A percentile compares a stretch with the other conserved stretches of the same genome.
Evolutionary conservation across 1,140 invertebrate species (phyloP).

Genomic region (Druon quercuslanigerum): DNA sequence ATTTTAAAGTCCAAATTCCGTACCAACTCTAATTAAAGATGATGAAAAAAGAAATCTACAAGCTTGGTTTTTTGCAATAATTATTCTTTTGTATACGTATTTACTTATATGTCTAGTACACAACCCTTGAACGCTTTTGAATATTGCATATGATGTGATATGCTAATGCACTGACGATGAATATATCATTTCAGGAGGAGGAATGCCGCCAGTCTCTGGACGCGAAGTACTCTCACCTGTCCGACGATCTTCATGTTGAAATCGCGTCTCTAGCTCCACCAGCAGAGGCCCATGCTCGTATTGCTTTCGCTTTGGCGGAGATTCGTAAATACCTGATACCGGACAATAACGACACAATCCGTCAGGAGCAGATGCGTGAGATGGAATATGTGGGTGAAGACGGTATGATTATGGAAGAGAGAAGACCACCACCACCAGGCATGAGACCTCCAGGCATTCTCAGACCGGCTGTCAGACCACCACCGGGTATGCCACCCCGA

Average conservation of each 20-base stretch:
- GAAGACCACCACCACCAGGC: conserved; percentile 51
- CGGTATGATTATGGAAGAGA: conserved; percentile 41
- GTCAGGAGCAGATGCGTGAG: conserved; percentile 86
- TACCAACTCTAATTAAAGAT: no score
- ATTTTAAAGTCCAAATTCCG: no score
- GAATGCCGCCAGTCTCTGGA: conserved; percentile 90
- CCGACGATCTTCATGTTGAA: conserved; percentile 95
- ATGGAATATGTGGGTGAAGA: conserved; percentile 77
- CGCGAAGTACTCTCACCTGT: conserved; percentile 93
- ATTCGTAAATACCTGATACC: conserved; percentile 83
- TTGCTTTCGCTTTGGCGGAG: conserved; percentile 91
- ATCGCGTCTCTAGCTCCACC: conserved; percentile 92
- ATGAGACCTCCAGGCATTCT: neutral
- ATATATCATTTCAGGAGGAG: conserved; percentile 83
- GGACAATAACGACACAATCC: conserved; percentile 87
- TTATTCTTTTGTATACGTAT: no score
- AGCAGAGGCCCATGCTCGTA: conserved; percentile 92
- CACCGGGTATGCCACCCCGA: conserved; percentile 33
- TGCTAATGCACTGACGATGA: neutral
- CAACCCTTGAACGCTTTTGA: no score
- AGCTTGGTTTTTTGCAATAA: no score
- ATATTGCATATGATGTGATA: neutral
- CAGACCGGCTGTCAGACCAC: conserved; percentile 31
- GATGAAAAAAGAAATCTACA: no score
- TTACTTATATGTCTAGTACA: no score